Evolutionary conservation across 1,140 invertebrate species (phyloP).

Genomic region (Mamestra configurata): DNA sequence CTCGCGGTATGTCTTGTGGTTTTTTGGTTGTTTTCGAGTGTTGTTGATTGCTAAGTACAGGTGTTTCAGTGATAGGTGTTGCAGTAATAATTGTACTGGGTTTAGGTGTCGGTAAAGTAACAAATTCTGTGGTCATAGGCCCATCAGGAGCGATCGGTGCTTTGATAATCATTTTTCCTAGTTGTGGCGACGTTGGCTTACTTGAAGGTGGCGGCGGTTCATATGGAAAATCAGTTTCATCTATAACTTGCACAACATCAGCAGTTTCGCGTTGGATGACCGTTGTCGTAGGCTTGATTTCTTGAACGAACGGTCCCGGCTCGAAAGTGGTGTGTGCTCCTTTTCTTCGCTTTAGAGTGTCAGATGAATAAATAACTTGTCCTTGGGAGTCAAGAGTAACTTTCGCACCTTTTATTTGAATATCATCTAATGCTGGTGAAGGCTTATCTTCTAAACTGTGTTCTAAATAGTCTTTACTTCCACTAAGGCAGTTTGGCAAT

Average conservation of each 20-base stretch:
- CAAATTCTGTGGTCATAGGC: constrained; percentile 89
- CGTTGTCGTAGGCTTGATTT: constrained; percentile 84
- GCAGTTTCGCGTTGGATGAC: constrained; percentile 83
- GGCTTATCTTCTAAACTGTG: constrained; percentile 75
- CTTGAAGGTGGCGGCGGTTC: constrained; percentile 73
- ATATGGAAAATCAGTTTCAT: constrained; percentile 84
- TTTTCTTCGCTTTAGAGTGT: constrained; percentile 94
- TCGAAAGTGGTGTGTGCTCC: constrained; percentile 95
- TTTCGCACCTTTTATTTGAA: constrained; percentile 91
- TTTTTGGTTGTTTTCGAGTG: constrained; percentile 62
- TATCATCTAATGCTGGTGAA: constrained; percentile 70
- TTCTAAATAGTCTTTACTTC: constrained; percentile 83
- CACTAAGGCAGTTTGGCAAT: constrained; percentile 90
- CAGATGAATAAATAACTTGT: constrained; percentile 96
- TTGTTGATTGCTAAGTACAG: constrained; percentile 58
- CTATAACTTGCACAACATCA: constrained; percentile 79
- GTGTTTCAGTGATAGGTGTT: constrained; percentile 82
- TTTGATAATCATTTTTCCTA: constrained; percentile 91
- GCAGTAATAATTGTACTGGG: constrained; percentile 89
- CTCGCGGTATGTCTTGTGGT: constrained; percentile 73
- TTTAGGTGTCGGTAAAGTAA: constrained; percentile 89
- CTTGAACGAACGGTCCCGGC: constrained; percentile 93
- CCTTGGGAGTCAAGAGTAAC: constrained; percentile 96
- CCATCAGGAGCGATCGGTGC: constrained; percentile 88
- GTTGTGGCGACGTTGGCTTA: constrained; percentile 86